Conservation (phyloP, 2,797 vertebrate genomes). For the Melanotaenia nigrans region DNA sequence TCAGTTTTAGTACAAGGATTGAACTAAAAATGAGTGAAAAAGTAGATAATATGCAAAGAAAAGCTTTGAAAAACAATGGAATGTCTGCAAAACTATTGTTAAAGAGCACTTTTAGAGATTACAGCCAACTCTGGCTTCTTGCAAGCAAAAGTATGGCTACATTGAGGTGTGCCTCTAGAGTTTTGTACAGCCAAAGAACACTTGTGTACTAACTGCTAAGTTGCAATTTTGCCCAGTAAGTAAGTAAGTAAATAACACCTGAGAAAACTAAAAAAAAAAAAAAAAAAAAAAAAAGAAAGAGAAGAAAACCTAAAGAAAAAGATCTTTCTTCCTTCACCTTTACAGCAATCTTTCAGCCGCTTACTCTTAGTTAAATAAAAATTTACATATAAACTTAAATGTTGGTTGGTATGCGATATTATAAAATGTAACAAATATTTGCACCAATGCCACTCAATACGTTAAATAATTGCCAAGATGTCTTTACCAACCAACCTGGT, state of each 20-base stretch:
- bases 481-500: background rate
- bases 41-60: background rate
- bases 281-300: too few relatives aligned
- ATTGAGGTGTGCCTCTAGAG: too few relatives aligned
- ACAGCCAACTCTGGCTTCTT: background rate
- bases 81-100: background rate
- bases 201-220: too few relatives aligned
- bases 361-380: too few relatives aligned
- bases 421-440: background rate
- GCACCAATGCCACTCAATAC: background rate
- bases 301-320: too few relatives aligned
- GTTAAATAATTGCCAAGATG: background rate
- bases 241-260: too few relatives aligned
- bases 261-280: too few relatives aligned
- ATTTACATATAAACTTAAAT: background rate
- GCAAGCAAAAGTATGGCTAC: background rate
- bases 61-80: background rate
- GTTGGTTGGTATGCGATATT: too few relatives aligned
- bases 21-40: background rate
- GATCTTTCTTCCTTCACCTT: too few relatives aligned
- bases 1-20: background rate
- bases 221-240: too few relatives aligned
- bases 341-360: too few relatives aligned
- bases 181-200: too few relatives aligned
- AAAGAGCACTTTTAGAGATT: background rate